Percentiles rank a stretch among this genome's conserved stretches.
phyloP scores from a whole-genome alignment of 2,113 vertebrate genomes.

The Xiphophorus maculatus region DNA sequence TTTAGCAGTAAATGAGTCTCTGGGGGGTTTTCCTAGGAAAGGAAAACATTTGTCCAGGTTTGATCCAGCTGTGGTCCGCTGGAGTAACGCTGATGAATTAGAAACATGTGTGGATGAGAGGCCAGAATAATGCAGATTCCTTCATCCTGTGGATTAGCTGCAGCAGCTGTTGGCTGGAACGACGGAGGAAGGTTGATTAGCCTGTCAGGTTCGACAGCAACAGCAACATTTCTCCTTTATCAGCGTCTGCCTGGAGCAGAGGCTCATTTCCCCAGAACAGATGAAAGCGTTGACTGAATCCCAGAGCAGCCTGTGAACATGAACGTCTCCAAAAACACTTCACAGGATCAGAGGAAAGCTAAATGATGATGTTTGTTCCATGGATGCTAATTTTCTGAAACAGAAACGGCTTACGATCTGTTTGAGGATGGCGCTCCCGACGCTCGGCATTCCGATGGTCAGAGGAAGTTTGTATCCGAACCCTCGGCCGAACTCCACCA shows the following conservation, averaged over 20 bases:
- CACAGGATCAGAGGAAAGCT: too few species aligned
- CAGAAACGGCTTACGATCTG: conserved; percentile 83
- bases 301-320: not conserved
- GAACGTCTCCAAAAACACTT: too few species aligned
- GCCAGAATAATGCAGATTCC: not conserved
- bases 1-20: not conserved
- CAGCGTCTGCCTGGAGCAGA: not conserved
- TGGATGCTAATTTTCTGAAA: too few species aligned
- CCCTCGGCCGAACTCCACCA: conserved; percentile 89
- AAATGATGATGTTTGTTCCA: too few species aligned
- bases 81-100: not conserved
- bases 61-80: not conserved
- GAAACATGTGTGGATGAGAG: too few species aligned
- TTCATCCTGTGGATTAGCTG: not conserved
- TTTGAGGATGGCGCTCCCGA: conserved; percentile 79
- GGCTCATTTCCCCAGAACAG: too few species aligned
- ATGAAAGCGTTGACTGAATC: not conserved
- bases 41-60: not conserved
- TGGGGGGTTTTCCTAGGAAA: not conserved
- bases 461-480: conserved; percentile 82
- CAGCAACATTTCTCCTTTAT: not conserved
- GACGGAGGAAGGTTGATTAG: not conserved
- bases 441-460: conserved; percentile 77
- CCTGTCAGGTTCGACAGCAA: not conserved
- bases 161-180: not conserved